Evolutionary conservation across 2,888 invertebrate species (phyloP).

Genomic region (Criorhina ranunculi): DNA sequence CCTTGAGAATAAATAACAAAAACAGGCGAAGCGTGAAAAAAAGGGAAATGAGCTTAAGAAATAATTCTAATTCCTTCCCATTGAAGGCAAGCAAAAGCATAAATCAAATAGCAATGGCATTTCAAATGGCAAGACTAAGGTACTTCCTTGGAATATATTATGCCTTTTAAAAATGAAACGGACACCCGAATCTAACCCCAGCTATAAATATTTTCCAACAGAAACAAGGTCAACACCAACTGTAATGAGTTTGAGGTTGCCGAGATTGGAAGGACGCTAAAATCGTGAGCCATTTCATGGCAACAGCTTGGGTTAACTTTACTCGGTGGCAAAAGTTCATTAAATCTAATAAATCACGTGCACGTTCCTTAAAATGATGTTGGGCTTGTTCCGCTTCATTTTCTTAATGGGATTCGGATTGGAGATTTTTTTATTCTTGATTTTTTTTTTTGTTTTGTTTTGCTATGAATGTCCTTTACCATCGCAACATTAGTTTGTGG

Average conservation of each 20-base stretch:
- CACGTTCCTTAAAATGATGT: no score
- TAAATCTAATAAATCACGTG: conserved; percentile 74
- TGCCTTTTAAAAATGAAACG: conserved; percentile 71
- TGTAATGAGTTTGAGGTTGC: conserved; percentile 70
- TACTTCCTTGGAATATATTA: conserved; percentile 65
- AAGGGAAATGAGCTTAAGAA: conserved; percentile 52
- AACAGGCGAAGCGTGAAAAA: conserved; percentile 37
- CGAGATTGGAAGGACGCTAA: conserved; percentile 55
- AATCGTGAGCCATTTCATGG: conserved; percentile 52
- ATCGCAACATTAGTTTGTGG: conserved; percentile 37
- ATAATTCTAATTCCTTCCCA: conserved; percentile 60
- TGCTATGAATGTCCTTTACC: conserved; percentile 28
- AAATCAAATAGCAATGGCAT: conserved; percentile 71
- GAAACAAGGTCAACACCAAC: conserved; percentile 70
- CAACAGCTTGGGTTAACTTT: conserved; percentile 71
- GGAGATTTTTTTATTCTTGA: conserved; percentile 18
- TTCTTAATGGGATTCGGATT: conserved; percentile 60
- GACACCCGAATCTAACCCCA: conserved; percentile 71
- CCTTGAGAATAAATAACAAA: conserved; percentile 31
- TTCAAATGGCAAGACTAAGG: conserved; percentile 63
- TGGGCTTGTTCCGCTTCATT: conserved; percentile 68
- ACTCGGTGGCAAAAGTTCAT: conserved; percentile 68
- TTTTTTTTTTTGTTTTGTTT: conserved; percentile 30
- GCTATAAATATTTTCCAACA: conserved; percentile 64
- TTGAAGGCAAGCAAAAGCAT: conserved; percentile 46